Evolutionary conservation across 2,888 invertebrate genomes (phyloP), one percentile per base, ranked within the genome.

Genomic region (Pantelozetes paolii): DNA sequence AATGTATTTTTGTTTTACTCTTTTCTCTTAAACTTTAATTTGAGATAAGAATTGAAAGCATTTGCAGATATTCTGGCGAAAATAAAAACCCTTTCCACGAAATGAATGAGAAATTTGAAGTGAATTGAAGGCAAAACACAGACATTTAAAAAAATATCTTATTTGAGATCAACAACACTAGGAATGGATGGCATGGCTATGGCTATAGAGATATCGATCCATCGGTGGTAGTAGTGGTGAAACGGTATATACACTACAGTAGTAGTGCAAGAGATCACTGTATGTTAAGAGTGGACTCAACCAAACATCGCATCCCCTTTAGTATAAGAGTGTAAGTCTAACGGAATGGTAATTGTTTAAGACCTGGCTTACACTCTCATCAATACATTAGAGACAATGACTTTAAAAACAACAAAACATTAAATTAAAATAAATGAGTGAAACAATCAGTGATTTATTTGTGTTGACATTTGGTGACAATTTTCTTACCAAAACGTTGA

Each of bases 101-200:
- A 18, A 45, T 15, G 2, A 45, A 9, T 11, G 15, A 45, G 11
- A 45, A 45, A 45, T 15, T 11, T 45, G 45, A 45, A 45, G 45
- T 11, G 45, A 45, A n/a, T n/a, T n/a, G n/a, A n/a, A n/a, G n/a
- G n/a, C n/a, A n/a, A n/a, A 45, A 45, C 2, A 45, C 45, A 45
- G 11, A 45, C 45, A 45, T 45, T 45, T 36, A 45, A 45, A 45
- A 54, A 23, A 54, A 20, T 11, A 50, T 54, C 28, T 54, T 18
- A 54, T 26, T 54, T 9, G 54, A 54, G 54, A 54, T 54, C 54
- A 54, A 54, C 54, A 54, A 23, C 54, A 54, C 54, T 54, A n/a
- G 28, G 28, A 20, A 54, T 50, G 50, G 5, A 54, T 54, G 28
- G 54, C 13, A 20, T 20, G 28, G 8, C 13, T 23, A 9, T 54